These are phyloP conservation scores for Eulemur macaco DNA, from an alignment of 2,113 vertebrate species.

Conservation along the genomic window DNA sequence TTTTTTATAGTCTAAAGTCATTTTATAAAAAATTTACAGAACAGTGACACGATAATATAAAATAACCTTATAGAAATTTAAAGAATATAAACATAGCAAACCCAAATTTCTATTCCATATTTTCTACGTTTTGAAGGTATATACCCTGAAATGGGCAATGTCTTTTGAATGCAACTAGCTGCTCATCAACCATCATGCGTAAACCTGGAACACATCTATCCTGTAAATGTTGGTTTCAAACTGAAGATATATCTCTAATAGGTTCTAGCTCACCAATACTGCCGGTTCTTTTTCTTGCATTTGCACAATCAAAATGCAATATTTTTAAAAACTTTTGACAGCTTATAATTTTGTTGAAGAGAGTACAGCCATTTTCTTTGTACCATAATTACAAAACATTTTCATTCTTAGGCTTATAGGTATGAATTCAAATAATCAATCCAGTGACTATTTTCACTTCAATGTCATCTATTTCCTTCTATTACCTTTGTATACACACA, in stretches of 20 bases:
- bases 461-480: neutral
- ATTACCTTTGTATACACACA: neutral
- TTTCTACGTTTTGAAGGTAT: neutral
- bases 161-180: neutral
- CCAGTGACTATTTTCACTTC: neutral
- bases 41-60: neutral
- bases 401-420: conserved; percentile 39
- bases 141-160: neutral
- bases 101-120: neutral
- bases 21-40: neutral
- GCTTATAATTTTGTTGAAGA: conserved; percentile 7
- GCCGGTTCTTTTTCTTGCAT: neutral
- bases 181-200: neutral
- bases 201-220: neutral
- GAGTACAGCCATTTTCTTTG: conserved; percentile 2
- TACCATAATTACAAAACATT: neutral
- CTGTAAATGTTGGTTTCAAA: neutral
- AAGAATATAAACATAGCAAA: conserved; percentile 6
- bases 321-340: conserved; percentile 3
- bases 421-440: conserved; percentile 16
- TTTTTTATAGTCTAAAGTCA: conserved; percentile 38
- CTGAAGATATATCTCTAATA: neutral
- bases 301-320: neutral
- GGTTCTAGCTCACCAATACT: conserved; percentile 1
- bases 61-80: neutral